Conservation (phyloP, 2,113 vertebrate species). For the Varanus salvator region DNA sequence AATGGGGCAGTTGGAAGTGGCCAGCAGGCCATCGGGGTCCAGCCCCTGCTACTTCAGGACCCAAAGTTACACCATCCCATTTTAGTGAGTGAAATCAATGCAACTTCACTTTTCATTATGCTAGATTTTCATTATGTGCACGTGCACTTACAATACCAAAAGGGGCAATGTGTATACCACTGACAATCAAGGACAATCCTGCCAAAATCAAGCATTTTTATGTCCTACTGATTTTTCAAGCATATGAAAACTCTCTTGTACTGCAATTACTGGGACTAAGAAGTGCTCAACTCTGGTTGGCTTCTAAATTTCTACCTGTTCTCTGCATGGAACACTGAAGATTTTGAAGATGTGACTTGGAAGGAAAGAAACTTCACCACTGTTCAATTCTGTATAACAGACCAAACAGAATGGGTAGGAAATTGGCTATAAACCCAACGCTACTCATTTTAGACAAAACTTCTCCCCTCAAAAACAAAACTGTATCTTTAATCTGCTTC, state of each 20-base stretch:
- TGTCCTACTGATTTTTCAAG: neutral
- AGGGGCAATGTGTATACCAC: neutral
- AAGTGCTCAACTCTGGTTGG: neutral
- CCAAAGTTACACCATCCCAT: too few relatives aligned
- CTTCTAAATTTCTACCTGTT: neutral
- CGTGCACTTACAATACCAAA: neutral
- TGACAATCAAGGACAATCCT: neutral
- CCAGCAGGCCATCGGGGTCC: too few relatives aligned
- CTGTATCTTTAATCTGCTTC: neutral
- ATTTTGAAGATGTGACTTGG: neutral
- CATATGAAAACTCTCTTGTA: neutral
- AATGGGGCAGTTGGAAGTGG: too few relatives aligned
- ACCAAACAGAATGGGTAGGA: neutral
- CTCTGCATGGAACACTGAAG: neutral
- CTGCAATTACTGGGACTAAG: neutral
- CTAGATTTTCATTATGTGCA: neutral
- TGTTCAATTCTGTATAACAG: neutral
- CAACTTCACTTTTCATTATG: neutral
- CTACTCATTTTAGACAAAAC: neutral
- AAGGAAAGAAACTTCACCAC: neutral
- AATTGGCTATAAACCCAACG: neutral
- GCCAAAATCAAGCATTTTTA: neutral
- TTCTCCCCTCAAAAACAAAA: too few relatives aligned
- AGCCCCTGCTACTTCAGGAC: too few relatives aligned
- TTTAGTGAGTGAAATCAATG: neutral